Base-by-base conservation (phyloP, 1,140 invertebrate species). In the Drosophila ercepeae region DNA sequence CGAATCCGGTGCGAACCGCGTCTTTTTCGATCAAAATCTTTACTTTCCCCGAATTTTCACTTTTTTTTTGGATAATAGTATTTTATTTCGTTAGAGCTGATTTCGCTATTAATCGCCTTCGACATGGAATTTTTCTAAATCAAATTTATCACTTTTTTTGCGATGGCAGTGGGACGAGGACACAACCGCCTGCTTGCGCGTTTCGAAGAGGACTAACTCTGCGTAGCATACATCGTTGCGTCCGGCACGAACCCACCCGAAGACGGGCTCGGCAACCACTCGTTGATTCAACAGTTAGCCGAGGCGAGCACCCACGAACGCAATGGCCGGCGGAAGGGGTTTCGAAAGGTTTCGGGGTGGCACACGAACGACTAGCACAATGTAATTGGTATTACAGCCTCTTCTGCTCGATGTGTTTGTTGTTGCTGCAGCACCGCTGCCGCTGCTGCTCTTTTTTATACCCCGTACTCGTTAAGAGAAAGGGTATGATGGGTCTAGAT, bases 221-320 rank as follows among this genome's bases (percentile, higher is more conserved):
- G 5, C 8, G 16, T 1, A 8, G 39, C 14, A 16, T 7, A 2
- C 39, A 18, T 42, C 39, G 39, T 19, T 9, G 16, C 16, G 14
- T 4, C 39, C 1, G 4, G 16, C 18, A 49, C 44, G 49, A 73
- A 4, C 11, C 1, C 23, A 42, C 27, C 50, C 67, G 72, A 60
- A 27, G 41, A 41, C 21, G 29, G 23, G n/a, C 51, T 89, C 86
- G 84, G 73, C 84, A 89, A 89, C 84, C 84, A 89, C 84, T 89
- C 84, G 84, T 89, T 89, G 84, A 89, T 89, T 89, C 84, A 89
- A 89, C 84, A 89, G 84, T 89, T 89, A 53, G 42, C 71, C 57
- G 49, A 78, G 5, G 16, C 45, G n/a, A 42, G 8, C 63, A 13
- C 48, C 61, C 67, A 50, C 75, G 75, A 78, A 59, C 44, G 42